Conservation (phyloP, 1,140 invertebrate species). For the roundworm (Caenorhabditis elegans) region WBcel235 BX284604.4:7568501-7569000, state of each 20-base stretch:
- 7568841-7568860: constrained; percentile 20
- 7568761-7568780: not conserved
- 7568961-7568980: not conserved
- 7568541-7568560: constrained; percentile 23
- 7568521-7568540: constrained; percentile 14
- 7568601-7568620: not conserved
- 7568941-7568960: not conserved
- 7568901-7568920: constrained; percentile 22
- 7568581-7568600: not conserved
- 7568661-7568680: not conserved
- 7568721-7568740: constrained; percentile 13
- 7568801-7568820: constrained; percentile 12
- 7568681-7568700: not conserved
- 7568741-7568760: not conserved
- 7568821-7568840: not conserved
- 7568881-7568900: not conserved
- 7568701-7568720: not conserved
- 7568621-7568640: not conserved
- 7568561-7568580: not conserved
- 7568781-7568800: constrained; percentile 11
- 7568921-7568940: not conserved
- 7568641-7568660: not conserved
- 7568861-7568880: constrained; percentile 22
- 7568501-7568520: not conserved
- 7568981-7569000: not conserved